Evolutionary conservation across 2,888 invertebrate species (phyloP).

Genomic region (Mechanitis mazaeus): DNA sequence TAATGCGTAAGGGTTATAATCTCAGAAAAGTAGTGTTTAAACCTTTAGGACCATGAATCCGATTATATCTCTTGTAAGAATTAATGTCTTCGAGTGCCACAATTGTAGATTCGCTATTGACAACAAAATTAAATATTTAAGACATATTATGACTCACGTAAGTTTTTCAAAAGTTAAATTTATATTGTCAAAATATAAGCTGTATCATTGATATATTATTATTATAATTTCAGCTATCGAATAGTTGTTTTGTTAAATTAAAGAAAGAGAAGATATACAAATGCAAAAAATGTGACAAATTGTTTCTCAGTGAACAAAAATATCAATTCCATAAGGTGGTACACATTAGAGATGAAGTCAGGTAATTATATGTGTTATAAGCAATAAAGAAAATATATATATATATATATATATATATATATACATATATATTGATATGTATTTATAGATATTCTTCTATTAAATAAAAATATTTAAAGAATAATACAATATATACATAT

Average conservation of each 20-base stretch:
- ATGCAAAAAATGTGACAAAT: constrained; percentile 13
- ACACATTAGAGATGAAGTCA: constrained; percentile 17
- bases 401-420: too few species aligned
- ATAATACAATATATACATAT: too few species aligned
- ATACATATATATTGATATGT: too few species aligned
- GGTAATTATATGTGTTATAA: background rate
- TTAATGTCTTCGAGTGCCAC: constrained; percentile 18
- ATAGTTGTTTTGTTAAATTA: background rate
- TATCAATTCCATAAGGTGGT: constrained; percentile 21
- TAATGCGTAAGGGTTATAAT: background rate
- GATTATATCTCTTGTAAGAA: constrained; percentile 13
- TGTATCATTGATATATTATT: too few species aligned
- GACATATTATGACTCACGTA: constrained; percentile 10
- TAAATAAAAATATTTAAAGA: too few species aligned
- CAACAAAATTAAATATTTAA: background rate
- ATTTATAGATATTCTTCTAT: too few species aligned
- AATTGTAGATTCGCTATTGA: constrained; percentile 5
- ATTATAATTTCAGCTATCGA: background rate
- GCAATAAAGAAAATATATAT: too few species aligned
- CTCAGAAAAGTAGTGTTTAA: background rate
- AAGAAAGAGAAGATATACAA: constrained; percentile 5
- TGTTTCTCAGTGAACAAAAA: constrained; percentile 12
- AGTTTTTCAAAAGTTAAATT: background rate
- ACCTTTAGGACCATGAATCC: constrained; percentile 17
- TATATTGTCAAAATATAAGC: too few species aligned